Percentiles rank a stretch among this genome's conserved stretches.
Conservation (phyloP, 2,888 invertebrate genomes). For the Protonemura montana region DNA sequence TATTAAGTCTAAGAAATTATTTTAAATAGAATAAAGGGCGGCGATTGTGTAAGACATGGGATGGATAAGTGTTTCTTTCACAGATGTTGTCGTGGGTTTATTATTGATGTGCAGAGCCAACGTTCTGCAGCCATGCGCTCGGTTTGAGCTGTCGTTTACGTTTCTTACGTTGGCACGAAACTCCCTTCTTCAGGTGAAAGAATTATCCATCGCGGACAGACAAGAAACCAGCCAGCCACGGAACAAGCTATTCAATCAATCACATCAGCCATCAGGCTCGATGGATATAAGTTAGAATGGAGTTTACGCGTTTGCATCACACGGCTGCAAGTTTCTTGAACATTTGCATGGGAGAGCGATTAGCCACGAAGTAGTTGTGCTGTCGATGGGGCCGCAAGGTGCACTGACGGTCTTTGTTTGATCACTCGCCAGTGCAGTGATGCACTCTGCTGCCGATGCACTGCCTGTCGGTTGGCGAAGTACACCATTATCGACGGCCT, state of each 20-base stretch:
- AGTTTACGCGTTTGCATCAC: background rate
- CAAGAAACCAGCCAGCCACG: slow-evolving; percentile 16
- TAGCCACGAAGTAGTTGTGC: slow-evolving; percentile 16
- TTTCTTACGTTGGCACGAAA: slow-evolving; percentile 17
- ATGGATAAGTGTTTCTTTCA: slow-evolving; percentile 35
- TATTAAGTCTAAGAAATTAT: slow-evolving; percentile 23
- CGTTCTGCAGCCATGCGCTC: slow-evolving; percentile 41
- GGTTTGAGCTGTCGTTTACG: slow-evolving; percentile 36
- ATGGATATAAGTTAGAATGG: background rate
- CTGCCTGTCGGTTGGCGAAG: background rate
- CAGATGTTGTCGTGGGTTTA: slow-evolving; percentile 23
- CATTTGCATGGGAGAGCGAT: slow-evolving; percentile 14
- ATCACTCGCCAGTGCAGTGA: background rate
- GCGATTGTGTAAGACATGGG: background rate
- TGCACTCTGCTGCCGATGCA: background rate
- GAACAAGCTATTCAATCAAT: slow-evolving; percentile 30
- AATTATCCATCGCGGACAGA: slow-evolving; percentile 30
- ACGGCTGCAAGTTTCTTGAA: background rate
- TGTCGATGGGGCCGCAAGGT: background rate
- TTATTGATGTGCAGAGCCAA: slow-evolving; percentile 34
- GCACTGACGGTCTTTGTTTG: slow-evolving; percentile 26
- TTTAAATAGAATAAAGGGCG: slow-evolving; percentile 13
- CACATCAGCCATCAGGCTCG: slow-evolving; percentile 9
- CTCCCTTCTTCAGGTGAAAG: slow-evolving; percentile 19
- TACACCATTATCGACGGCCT: background rate